A percentile compares a stretch with the other conserved stretches of the same genome.
These are phyloP conservation scores for Apus apus DNA, from an alignment of 2,113 vertebrate genomes.

Conservation along the genomic window DNA sequence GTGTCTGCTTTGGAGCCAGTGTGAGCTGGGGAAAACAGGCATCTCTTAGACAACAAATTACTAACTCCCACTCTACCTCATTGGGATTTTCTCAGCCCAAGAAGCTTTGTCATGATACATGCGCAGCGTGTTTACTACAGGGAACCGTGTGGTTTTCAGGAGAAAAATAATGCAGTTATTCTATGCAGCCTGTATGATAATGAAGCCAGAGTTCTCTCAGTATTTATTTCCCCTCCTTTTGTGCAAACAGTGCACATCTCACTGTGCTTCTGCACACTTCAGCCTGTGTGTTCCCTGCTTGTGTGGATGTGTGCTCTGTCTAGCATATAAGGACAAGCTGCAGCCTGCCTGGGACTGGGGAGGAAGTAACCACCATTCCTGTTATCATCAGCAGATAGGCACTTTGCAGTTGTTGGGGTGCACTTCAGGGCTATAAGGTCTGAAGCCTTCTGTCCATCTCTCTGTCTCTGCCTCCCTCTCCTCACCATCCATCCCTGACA, in stretches of 20 bases:
- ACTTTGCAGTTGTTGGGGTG: neutral
- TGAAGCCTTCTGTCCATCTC: neutral
- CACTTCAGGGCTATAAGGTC: neutral
- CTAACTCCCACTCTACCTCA: constrained; percentile 20
- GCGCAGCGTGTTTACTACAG: neutral
- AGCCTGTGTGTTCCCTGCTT: neutral
- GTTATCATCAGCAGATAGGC: neutral
- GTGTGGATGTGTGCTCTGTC: rapidly evolving
- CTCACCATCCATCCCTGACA: neutral
- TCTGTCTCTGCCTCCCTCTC: neutral
- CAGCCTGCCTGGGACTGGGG: neutral
- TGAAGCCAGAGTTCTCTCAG: neutral
- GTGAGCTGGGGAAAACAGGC: neutral
- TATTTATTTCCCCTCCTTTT: neutral
- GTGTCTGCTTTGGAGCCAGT: neutral
- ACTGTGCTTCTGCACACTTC: neutral
- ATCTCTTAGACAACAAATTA: constrained; percentile 15
- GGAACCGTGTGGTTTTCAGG: neutral
- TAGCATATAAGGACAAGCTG: neutral
- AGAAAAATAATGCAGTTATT: neutral
- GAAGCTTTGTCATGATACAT: constrained; percentile 11
- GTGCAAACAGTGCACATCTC: neutral
- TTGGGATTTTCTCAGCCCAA: neutral
- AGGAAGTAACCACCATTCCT: neutral
- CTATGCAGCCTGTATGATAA: rapidly evolving